Evolutionary conservation across 2,888 invertebrate genomes (phyloP), one percentile per base, ranked within the genome.

Genomic region (Tromatobia lineatoria): DNA sequence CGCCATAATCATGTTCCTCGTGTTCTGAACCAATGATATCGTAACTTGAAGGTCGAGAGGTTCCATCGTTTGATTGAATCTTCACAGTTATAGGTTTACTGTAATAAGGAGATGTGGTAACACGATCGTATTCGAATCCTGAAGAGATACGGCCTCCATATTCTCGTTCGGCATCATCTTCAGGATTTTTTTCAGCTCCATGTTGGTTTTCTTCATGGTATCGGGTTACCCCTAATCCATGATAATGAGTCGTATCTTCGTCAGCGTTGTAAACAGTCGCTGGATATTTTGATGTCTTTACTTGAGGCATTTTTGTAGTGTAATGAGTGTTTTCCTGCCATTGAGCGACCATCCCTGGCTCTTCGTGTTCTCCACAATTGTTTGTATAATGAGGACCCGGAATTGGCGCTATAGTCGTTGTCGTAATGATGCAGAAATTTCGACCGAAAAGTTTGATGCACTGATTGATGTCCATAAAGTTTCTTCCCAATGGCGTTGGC

Each of bases 371-470:
- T 23, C 73, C 54, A 42, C 79, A 50, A 69, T 59, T 57, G 13
- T 6, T 47, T 2, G 7, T 18, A 20, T 25, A 15, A 29, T 50
- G 42, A 3, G n/a, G 23, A 10, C 2, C 8, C 10, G 64, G 34
- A 29, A 47, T 1, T 1, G 71, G 18, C 6, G 70, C 11, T 34
- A 50, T 13, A 3, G 78, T 71, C 13, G 23, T 54, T 15, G 67
- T 34, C 54, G 29, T 47, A 23, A 82, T 59, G 25, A 82, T 71
- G 47, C 90, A 89, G 10, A 86, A 76, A 25, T 88, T 80, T 3
- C 57, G 66, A 15, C 82, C 87, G 20, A 85, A 88, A 0, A 87
- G 23, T 52, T 84, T 86, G 38, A 89, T 83, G 69, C 90, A 90
- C 47, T 90, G 87, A 15, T 88, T 82, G 20, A 87, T 77, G 29